Evolutionary conservation across 2,888 invertebrate species (phyloP).

Genomic region (Nebria salina): DNA sequence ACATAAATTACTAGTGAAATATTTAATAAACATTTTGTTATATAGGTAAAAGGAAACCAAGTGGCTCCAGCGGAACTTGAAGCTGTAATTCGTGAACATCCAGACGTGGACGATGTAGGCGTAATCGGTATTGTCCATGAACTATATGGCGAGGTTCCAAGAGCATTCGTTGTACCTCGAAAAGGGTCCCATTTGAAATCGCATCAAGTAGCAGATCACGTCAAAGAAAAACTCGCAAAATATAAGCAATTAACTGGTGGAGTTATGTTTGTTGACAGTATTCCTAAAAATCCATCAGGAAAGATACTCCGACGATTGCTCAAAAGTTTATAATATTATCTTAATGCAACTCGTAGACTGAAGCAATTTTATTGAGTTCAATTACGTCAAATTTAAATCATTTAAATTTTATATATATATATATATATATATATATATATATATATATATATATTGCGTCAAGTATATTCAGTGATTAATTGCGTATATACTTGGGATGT

Average conservation of each 20-base stretch:
- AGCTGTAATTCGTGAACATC: conserved; percentile 71
- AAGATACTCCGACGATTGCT: conserved; percentile 77
- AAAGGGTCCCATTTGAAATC: conserved; percentile 61
- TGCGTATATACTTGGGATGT: no score
- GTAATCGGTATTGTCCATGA: conserved; percentile 78
- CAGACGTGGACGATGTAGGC: conserved; percentile 78
- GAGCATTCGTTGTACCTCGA: conserved; percentile 73
- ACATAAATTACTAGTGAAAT: no score
- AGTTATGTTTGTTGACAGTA: conserved; percentile 70
- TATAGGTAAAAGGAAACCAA: conserved; percentile 65
- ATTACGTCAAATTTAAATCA: no score
- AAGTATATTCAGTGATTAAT: no score
- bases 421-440: no score
- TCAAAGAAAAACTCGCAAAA: conserved; percentile 73
- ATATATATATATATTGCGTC: no score
- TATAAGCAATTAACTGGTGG: conserved; percentile 78
- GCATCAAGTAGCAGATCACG: conserved; percentile 68
- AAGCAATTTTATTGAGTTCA: no score
- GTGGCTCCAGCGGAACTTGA: conserved; percentile 60
- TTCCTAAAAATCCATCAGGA: conserved; percentile 81
- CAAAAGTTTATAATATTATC: conserved; percentile 50
- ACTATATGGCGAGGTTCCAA: conserved; percentile 74
- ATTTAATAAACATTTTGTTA: conserved; percentile 48
- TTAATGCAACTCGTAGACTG: no score
- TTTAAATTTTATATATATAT: no score